Base-by-base conservation (phyloP, 1,140 invertebrate species). In the Polyergus mexicanus region DNA sequence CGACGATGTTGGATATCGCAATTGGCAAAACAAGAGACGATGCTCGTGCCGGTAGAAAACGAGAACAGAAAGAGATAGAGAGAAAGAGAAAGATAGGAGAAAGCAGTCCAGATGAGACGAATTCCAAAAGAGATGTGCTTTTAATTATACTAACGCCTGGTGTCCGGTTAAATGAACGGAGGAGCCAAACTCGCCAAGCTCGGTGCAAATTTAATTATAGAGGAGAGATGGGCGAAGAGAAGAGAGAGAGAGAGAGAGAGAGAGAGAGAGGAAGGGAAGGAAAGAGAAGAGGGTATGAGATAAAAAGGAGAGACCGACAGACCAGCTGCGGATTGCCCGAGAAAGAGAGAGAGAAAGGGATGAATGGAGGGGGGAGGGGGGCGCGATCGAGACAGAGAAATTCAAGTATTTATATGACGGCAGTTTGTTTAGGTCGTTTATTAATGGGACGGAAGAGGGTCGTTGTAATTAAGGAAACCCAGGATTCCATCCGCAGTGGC, bases 201-300 rank as follows among this genome's bases (percentile, higher is more conserved):
- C 89, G 74, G 89, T 91, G 90, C 86, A 92, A 93, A 94, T 94
- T 94, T 94, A 94, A 94, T 94, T 94, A 94, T 92, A 94, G 89
- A 77, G 87, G 89, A 89, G 68, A 80, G 63, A 63, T 71, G 60
- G 80, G 25, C 62, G 72, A 63, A 60, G 22, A 35, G 51, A 25
- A 11, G 63, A 80, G 60, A 47, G 71, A 4, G 78, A 2, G n/a
- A 75, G 35, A 22, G 11, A 66, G 56, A 66, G 75, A 68, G 66
- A 85, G 66, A n/a, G 28, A 81, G n/a, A 47, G 71, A 4, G 78
- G 3, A 25, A 75, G 35, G 32, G 11, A 66, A 60, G 71, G 75
- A 68, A 71, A 85, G 66, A n/a, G 28, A 81, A 77, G 47, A 63
- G 74, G n/a, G 38, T 38, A 25, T 28, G 28, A 41, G 44, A n/a